These are phyloP conservation scores for Anabas testudineus DNA, from an alignment of 2,797 vertebrate species.

Conservation along the genomic window DNA sequence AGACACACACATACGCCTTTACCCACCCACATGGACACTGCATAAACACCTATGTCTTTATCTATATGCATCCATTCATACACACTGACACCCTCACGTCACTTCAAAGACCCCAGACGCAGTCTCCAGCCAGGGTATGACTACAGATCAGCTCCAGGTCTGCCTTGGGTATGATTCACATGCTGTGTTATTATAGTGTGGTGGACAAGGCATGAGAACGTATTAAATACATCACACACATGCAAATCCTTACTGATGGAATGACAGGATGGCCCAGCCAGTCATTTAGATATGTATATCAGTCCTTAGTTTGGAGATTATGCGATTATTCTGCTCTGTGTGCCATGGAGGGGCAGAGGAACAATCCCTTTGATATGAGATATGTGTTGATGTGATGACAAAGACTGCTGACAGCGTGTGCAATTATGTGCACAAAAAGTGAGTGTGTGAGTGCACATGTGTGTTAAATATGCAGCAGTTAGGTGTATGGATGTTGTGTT, in stretches of 20 bases:
- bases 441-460: conserved; percentile 42
- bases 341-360: conserved; percentile 67
- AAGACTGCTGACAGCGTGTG: conserved; percentile 68
- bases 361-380: conserved; percentile 75
- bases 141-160: conserved; percentile 91
- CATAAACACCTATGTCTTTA: conserved; percentile 72
- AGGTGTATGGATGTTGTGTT: conserved; percentile 20
- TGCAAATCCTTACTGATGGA: conserved; percentile 91
- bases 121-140: conserved; percentile 73
- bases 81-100: conserved; percentile 55
- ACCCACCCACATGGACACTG: conserved; percentile 47
- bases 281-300: conserved; percentile 74
- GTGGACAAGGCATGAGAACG: conserved; percentile 89
- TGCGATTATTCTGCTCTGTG: conserved; percentile 74
- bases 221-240: conserved; percentile 94
- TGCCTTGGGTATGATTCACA: conserved; percentile 74
- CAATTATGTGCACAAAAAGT: conserved; percentile 59
- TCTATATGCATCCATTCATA: conserved; percentile 61
- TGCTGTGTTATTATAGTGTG: conserved; percentile 71
- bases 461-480: conserved; percentile 49
- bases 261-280: conserved; percentile 69
- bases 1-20: conserved; percentile 17
- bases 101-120: conserved; percentile 67
- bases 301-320: conserved; percentile 73
- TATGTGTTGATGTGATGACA: conserved; percentile 68